phyloP scores from a whole-genome alignment of 2,888 invertebrate genomes.

The Cenopis cana region DNA sequence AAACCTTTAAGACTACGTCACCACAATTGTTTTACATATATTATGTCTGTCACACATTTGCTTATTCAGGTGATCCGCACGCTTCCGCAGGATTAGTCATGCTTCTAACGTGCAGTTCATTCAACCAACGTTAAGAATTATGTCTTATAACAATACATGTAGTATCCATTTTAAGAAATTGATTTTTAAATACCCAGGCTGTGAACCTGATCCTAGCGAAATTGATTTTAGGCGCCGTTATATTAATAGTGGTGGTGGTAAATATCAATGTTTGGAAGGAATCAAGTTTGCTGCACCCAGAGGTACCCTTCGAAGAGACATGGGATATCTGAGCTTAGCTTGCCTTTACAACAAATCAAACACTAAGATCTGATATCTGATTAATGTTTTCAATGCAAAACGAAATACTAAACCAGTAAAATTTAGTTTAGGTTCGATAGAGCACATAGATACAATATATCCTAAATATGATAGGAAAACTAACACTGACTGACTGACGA shows the following conservation, averaged over 20 bases:
- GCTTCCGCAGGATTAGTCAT: constrained; percentile 65
- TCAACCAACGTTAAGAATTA: constrained; percentile 48
- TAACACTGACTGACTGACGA: background rate
- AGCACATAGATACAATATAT: no score
- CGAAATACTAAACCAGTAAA: background rate
- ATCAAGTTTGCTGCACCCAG: no score
- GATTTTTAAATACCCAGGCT: constrained; percentile 5
- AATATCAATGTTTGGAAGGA: no score
- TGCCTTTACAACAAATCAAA: background rate
- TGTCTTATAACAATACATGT: constrained; percentile 39
- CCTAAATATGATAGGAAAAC: no score
- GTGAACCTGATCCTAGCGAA: constrained; percentile 6
- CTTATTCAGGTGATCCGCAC: constrained; percentile 33
- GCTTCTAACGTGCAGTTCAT: constrained; percentile 61
- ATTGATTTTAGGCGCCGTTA: constrained; percentile 12
- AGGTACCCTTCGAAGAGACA: background rate
- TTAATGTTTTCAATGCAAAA: background rate
- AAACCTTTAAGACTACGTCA: background rate
- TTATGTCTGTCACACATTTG: constrained; percentile 15
- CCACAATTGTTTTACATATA: background rate
- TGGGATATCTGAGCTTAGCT: background rate
- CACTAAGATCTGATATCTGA: background rate
- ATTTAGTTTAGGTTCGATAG: no score
- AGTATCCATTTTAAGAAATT: background rate
- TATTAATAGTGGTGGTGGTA: background rate